A percentile compares a stretch with the other conserved stretches of the same genome.
Evolutionary conservation across 2,888 invertebrate genomes (phyloP).

Genomic region (Microctonus hyperodae): DNA sequence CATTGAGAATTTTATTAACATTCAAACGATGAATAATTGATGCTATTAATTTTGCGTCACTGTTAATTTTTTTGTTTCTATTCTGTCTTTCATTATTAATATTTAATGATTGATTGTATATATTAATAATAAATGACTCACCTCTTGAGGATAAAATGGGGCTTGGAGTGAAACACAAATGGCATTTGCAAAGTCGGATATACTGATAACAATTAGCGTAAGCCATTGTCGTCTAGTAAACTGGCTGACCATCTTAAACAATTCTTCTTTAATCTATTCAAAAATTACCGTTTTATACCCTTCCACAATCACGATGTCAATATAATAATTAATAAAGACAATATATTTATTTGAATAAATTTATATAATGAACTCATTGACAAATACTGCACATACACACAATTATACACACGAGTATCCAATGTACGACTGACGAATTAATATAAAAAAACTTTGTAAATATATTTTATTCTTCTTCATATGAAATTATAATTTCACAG

Average conservation of each 20-base stretch:
- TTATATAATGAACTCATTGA: background rate
- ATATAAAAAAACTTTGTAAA: background rate
- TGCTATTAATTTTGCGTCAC: no score
- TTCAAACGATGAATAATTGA: no score
- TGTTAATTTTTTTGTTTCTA: no score
- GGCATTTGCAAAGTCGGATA: slow-evolving; percentile 85
- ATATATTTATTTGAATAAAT: background rate
- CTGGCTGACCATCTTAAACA: slow-evolving; percentile 66
- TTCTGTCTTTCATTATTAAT: no score
- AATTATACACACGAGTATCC: background rate
- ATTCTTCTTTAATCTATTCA: background rate
- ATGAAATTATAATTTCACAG: slow-evolving; percentile 7
- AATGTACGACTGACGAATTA: background rate
- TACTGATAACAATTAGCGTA: slow-evolving; percentile 78
- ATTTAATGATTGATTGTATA: no score
- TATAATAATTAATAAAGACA: background rate
- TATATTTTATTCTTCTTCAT: background rate
- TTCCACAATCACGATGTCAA: background rate
- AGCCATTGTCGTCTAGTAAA: slow-evolving; percentile 80
- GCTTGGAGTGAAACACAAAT: slow-evolving; percentile 85
- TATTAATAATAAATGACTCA: slow-evolving; percentile 60
- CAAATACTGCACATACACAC: background rate
- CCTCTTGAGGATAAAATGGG: slow-evolving; percentile 86
- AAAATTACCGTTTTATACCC: background rate
- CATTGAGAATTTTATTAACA: no score